Conservation (phyloP, 1,140 invertebrate species). For the Brachionus sp. region DNA sequence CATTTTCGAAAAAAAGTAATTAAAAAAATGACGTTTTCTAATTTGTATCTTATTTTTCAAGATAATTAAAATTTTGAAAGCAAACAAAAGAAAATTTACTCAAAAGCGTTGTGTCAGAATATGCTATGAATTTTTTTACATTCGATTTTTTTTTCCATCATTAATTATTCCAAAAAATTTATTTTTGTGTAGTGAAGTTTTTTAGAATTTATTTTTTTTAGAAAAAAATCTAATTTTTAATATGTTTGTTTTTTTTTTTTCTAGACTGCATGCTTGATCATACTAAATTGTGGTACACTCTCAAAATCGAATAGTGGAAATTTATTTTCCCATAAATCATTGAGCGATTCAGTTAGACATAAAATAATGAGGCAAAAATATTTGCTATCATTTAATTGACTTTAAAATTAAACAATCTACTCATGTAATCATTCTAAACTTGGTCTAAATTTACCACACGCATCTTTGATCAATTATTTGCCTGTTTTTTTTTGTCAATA, state of each 20-base stretch:
- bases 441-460: neutral
- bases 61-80: conserved; percentile 4
- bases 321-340: conserved; percentile 7
- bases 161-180: neutral
- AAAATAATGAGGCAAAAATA: neutral
- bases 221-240: neutral
- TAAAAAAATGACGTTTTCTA: neutral
- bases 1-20: neutral
- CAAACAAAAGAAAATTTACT: neutral
- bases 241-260: neutral
- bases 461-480: too few relatives aligned
- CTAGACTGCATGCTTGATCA: neutral
- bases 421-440: neutral
- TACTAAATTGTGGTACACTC: neutral
- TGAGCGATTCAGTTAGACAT: neutral
- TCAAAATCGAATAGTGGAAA: neutral
- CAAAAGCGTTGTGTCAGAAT: neutral
- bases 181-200: neutral
- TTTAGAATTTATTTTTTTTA: neutral
- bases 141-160: neutral
- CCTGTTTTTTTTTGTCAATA: too few relatives aligned
- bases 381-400: neutral
- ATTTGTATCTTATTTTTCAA: neutral
- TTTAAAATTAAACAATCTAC: neutral
- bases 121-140: neutral